Percentiles rank a stretch among this genome's conserved stretches.
These are phyloP conservation scores for Lobophora halterata DNA, from an alignment of 2,888 invertebrate genomes.

Conservation along the genomic window DNA sequence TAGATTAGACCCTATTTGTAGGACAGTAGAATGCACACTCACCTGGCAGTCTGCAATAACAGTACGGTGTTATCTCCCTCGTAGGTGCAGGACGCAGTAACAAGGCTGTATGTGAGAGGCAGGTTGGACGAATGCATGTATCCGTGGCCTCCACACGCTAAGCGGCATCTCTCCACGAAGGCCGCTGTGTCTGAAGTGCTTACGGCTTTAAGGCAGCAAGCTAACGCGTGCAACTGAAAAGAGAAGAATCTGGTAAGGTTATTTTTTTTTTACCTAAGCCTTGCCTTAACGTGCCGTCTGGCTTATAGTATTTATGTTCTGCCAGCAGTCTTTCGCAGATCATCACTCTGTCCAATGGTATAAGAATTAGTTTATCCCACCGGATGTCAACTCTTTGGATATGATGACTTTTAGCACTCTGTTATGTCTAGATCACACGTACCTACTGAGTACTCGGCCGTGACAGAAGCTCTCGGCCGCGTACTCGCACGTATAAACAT, in stretches of 20 bases:
- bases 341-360: too few species aligned
- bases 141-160: conserved; percentile 97
- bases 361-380: too few species aligned
- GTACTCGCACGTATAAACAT: too few species aligned
- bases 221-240: conserved; percentile 90
- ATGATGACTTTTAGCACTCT: too few species aligned
- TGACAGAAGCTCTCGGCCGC: too few species aligned
- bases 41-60: conserved; percentile 92
- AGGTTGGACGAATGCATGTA: conserved; percentile 93
- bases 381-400: too few species aligned
- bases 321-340: too few species aligned
- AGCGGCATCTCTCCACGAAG: conserved; percentile 89
- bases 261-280: not conserved
- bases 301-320: too few species aligned
- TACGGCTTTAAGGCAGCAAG: conserved; percentile 95
- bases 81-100: conserved; percentile 94
- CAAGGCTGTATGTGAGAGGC: conserved; percentile 89
- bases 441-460: too few species aligned
- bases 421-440: too few species aligned
- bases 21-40: conserved; percentile 9
- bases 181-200: conserved; percentile 86
- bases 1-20: too few species aligned
- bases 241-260: not conserved
- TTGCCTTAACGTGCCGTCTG: too few species aligned
- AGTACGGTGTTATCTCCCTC: conserved; percentile 98